Conservation (phyloP, 1,140 invertebrate species). For the Rhyacophila brunnea region DNA sequence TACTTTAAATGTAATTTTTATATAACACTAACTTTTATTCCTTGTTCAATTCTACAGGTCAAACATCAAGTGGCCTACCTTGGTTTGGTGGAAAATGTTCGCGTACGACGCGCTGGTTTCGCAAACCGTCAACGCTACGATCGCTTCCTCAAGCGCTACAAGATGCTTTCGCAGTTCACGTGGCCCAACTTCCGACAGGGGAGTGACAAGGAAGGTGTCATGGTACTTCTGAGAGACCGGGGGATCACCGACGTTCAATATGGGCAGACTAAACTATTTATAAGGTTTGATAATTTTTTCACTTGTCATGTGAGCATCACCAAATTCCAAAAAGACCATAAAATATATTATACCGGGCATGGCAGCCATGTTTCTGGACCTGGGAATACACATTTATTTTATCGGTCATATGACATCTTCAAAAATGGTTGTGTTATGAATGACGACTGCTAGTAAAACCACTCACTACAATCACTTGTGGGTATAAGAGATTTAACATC, state of each 20-base stretch:
- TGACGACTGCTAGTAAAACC: too few relatives aligned
- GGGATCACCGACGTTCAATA: slow-evolving; percentile 86
- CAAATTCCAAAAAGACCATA: too few relatives aligned
- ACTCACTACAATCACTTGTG: too few relatives aligned
- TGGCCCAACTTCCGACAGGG: slow-evolving; percentile 90
- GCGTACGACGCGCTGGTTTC: slow-evolving; percentile 91
- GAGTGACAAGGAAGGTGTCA: slow-evolving; percentile 76
- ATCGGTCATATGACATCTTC: too few relatives aligned
- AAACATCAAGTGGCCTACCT: slow-evolving; percentile 89
- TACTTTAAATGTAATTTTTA: too few relatives aligned
- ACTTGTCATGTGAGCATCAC: too few relatives aligned
- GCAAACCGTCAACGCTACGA: slow-evolving; percentile 88
- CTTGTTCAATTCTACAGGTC: slow-evolving; percentile 59
- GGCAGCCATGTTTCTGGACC: too few relatives aligned
- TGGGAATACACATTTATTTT: too few relatives aligned
- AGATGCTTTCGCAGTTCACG: slow-evolving; percentile 91
- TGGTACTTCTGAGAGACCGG: slow-evolving; percentile 78
- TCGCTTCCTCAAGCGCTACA: slow-evolving; percentile 83
- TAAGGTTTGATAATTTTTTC: slow-evolving; percentile 60
- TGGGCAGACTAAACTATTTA: slow-evolving; percentile 94
- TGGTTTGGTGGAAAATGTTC: slow-evolving; percentile 89
- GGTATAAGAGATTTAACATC: too few relatives aligned
- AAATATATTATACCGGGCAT: too few relatives aligned
- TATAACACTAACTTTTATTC: too few relatives aligned
- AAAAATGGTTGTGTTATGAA: too few relatives aligned